Evolutionary conservation across 1,140 invertebrate species (phyloP), one percentile per base, ranked within the genome.

Genomic region (Diabrotica undecimpunctata): DNA sequence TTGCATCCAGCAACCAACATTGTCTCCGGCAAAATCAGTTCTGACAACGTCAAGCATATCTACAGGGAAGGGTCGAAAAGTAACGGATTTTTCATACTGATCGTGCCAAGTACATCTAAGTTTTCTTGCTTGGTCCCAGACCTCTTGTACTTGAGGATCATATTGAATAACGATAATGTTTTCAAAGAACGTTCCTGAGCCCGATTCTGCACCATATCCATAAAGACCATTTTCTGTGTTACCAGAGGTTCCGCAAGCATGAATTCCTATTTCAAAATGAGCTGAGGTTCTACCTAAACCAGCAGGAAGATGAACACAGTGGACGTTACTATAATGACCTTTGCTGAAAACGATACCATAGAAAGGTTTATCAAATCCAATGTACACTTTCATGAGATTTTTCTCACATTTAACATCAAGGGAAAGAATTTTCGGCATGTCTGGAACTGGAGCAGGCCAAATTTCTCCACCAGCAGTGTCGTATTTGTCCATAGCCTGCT

Each of bases 91-190:
- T 80, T 97, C 94, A 75, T 97, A 97, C 67, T 96, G 89, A 79
- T 97, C 94, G 72, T 97, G 94, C 95, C 95, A 97, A 0, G 94
- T 96, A 79, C 95, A 96, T 3, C 94, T 85, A 6, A 97, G 74
- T 78, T 96, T 96, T 12, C 94, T 81, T 4, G 94, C 95, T 79
- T 96, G 94, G 82, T 97, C 95, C 94, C 94, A 96, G 1, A 96
- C 94, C 81, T 97, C 95, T 81, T 97, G 94, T 0, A 97, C 94
- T 82, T 96, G 90, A 9, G 94, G 91, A 80, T 97, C 94, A 73
- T 96, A 97, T 77, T 96, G 94, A 67, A 96, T 89, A 11, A 96
- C 92, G 66, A 97, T 93, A 57, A 94, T 96, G 73, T 97, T 97
- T 81, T 97, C 95, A 72, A 96, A 96, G 78, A 92, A 96, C 0